Percentiles rank a stretch among this genome's conserved stretches.
Conservation (phyloP, 2,113 vertebrate species). For the Rhynchomys soricoides region DNA sequence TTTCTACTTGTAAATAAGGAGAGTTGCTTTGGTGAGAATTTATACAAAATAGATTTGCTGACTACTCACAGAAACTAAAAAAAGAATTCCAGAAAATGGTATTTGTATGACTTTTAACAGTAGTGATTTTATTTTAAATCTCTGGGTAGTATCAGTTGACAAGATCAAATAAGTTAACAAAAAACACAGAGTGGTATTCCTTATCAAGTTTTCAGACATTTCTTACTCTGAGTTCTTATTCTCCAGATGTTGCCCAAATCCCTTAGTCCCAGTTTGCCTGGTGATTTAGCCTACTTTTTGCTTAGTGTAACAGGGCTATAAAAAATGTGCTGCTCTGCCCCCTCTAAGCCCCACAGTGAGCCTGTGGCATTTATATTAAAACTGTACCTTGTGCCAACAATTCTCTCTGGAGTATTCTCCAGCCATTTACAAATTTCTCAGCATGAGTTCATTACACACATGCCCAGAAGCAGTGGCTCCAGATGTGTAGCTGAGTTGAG, state of each 20-base stretch:
- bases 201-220: slow-evolving; percentile 59
- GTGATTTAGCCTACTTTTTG: slow-evolving; percentile 45
- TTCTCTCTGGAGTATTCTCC: slow-evolving; percentile 63
- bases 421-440: slow-evolving; percentile 57
- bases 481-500: slow-evolving; percentile 37
- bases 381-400: slow-evolving; percentile 69
- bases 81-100: neutral
- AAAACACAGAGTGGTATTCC: slow-evolving; percentile 38
- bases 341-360: slow-evolving; percentile 69
- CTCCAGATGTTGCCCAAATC: slow-evolving; percentile 61
- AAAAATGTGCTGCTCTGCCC: slow-evolving; percentile 31
- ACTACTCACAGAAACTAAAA: slow-evolving; percentile 43
- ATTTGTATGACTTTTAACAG: slow-evolving; percentile 37
- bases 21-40: neutral
- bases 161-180: slow-evolving; percentile 60
- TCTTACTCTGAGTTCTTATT: neutral
- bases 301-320: slow-evolving; percentile 33
- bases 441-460: slow-evolving; percentile 25
- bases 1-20: slow-evolving; percentile 66
- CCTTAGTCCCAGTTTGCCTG: slow-evolving; percentile 5
- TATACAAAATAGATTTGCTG: slow-evolving; percentile 32
- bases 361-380: slow-evolving; percentile 72
- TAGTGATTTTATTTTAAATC: neutral
- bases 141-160: slow-evolving; percentile 55
- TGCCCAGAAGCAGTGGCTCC: slow-evolving; percentile 47